Evolutionary conservation across 2,797 vertebrate species (phyloP).

Genomic region (Miichthys miiuy): DNA sequence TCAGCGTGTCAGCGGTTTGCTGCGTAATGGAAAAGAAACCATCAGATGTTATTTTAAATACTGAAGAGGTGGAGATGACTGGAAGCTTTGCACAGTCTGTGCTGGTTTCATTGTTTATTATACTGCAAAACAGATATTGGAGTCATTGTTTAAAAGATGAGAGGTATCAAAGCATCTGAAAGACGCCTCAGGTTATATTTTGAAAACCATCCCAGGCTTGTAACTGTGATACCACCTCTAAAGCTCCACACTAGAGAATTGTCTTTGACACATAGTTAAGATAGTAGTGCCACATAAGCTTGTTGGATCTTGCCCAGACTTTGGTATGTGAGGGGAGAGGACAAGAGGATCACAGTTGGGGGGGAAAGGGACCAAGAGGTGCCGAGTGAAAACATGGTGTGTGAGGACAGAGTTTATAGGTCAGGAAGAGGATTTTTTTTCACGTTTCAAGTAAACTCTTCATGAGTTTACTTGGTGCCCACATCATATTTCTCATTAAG

Average conservation of each 20-base stretch:
- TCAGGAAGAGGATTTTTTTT: background rate
- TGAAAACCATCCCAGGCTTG: constrained; percentile 16
- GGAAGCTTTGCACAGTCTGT: constrained; percentile 23
- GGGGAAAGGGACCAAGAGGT: constrained; percentile 7
- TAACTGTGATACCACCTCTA: constrained; percentile 17
- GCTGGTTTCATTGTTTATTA: constrained; percentile 14
- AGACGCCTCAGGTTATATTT: constrained; percentile 1
- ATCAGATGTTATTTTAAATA: constrained; percentile 7
- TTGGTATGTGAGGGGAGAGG: constrained; percentile 53
- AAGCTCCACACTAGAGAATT: background rate
- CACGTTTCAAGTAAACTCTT: background rate
- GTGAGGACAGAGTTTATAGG: background rate
- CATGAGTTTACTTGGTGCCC: too few species aligned
- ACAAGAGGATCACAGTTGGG: constrained; percentile 6
- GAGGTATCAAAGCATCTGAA: constrained; percentile 8
- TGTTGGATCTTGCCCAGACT: constrained; percentile 60
- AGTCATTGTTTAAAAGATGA: background rate
- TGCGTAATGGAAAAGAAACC: background rate
- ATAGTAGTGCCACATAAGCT: constrained; percentile 26
- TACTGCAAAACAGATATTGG: background rate
- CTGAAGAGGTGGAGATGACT: constrained; percentile 16
- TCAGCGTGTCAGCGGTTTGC: background rate
- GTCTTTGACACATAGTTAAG: constrained; percentile 14
- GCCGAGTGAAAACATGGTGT: background rate
- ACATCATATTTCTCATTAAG: background rate